Base-by-base conservation (phyloP, 2,888 invertebrate genomes). In the Emmelina monodactyla region DNA sequence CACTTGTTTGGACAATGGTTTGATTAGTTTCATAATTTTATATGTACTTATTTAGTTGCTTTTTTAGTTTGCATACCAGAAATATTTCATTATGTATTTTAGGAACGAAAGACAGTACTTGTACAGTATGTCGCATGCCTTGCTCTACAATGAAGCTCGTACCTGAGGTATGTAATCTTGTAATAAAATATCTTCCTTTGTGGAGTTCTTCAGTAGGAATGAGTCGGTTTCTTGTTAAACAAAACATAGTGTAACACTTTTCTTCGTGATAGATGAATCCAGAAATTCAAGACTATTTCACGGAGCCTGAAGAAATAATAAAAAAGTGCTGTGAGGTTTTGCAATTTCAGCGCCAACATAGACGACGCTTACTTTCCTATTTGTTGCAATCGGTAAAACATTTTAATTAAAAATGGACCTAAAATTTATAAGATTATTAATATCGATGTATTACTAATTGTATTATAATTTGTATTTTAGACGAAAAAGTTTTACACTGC, bases 221-320 rank as follows among this genome's bases (percentile, higher is more conserved):
- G 2, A 19, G 19, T 5, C n/a, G n/a, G n/a, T n/a, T n/a, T n/a
- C n/a, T n/a, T n/a, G n/a, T n/a, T n/a, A n/a, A n/a, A n/a, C n/a
- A n/a, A n/a, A n/a, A n/a, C n/a, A n/a, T n/a, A n/a, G n/a, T n/a
- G n/a, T n/a, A n/a, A n/a, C 11, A 15, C 35, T 28, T 12, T 33
- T 43, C 29, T 43, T 40, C 33, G 40, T 55, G 62, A 37, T 49
- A 81, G 81, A 78, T 81, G 81, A 75, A 75, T 47, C 65, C 69
- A 50, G 79, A 81, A 40, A 59, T 81, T 40, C 78, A 78, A 62
- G 79, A 81, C 45, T 81, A 76, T 52, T 81, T 81, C 46, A 73
- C 75, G 28, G 81, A 81, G 41, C 81, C 81, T 2, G 79, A 78
- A 47, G 80, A 81, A 51, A 59, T 81, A 43, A 62, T 81, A 39